These are phyloP conservation scores for Athrips mouffetella DNA, from an alignment of 2,888 invertebrate species.

Conservation along the genomic window DNA sequence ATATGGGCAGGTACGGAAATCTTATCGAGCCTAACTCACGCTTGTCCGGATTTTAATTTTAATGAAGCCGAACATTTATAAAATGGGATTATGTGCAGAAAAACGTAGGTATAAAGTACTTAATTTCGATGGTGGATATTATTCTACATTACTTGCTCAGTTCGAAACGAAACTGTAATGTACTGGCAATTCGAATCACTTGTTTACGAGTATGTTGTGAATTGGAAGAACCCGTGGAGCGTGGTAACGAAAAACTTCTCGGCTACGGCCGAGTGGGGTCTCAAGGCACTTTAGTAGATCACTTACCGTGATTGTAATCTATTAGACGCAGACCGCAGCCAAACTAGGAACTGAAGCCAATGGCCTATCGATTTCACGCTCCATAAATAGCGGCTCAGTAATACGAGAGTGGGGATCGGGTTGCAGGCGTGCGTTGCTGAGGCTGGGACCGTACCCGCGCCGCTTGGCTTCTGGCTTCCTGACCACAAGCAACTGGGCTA, in stretches of 20 bases:
- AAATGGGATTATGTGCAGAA: too few relatives aligned
- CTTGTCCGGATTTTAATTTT: too few relatives aligned
- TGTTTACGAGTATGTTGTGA: neutral
- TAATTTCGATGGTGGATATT: too few relatives aligned
- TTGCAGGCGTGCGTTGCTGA: too few relatives aligned
- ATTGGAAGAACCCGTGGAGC: neutral
- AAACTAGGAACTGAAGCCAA: constrained; percentile 16
- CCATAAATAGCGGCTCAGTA: constrained; percentile 20
- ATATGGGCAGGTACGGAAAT: too few relatives aligned
- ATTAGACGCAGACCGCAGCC: constrained; percentile 8
- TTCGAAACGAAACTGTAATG: too few relatives aligned
- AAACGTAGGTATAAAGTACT: too few relatives aligned
- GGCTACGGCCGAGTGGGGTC: neutral
- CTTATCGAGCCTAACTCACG: too few relatives aligned
- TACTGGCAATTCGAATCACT: too few relatives aligned
- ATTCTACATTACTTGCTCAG: too few relatives aligned
- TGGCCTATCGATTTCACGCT: constrained; percentile 19
- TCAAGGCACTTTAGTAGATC: constrained; percentile 4
- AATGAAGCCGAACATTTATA: too few relatives aligned
- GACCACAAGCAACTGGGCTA: constrained; percentile 18
- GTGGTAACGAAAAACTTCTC: too few relatives aligned
- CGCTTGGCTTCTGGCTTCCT: constrained; percentile 24
- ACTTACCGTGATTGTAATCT: constrained; percentile 13
- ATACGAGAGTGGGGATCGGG: constrained; percentile 12
- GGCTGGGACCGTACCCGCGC: constrained; percentile 35